Evolutionary conservation across 30 jellyfish, hydroid and myxozoan species (phyloP).

Genomic region (Aurelia aurita): DNA sequence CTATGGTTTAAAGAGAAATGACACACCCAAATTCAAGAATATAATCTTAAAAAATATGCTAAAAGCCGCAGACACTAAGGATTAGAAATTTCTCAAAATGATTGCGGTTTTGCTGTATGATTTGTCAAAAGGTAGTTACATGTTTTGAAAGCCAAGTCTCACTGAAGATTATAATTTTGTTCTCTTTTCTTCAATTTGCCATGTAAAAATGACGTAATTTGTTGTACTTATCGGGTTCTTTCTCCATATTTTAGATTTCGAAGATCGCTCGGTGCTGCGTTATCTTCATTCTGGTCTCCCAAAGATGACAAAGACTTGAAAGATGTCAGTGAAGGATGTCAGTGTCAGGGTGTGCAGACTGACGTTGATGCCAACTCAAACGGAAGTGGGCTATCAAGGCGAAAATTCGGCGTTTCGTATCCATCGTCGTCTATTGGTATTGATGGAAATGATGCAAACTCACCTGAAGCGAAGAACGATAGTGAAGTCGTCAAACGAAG

Average conservation of each 20-base stretch:
- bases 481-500: slow-evolving; percentile 49
- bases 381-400: slow-evolving; percentile 24
- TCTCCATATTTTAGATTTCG: slow-evolving; percentile 59
- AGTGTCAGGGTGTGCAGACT: background rate
- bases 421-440: slow-evolving; percentile 12
- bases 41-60: too few species aligned
- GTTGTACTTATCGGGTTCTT: too few species aligned
- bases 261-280: slow-evolving; percentile 95
- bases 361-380: slow-evolving; percentile 23
- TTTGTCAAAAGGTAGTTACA: too few species aligned
- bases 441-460: slow-evolving; percentile 3
- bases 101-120: too few species aligned
- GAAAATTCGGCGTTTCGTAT: slow-evolving; percentile 71
- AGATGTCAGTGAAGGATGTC: background rate
- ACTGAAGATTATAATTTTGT: too few species aligned
- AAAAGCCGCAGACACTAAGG: too few species aligned
- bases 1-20: too few species aligned
- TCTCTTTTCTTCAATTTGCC: too few species aligned
- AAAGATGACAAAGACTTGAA: slow-evolving; percentile 70
- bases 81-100: too few species aligned
- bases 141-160: too few species aligned
- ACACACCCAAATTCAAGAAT: too few species aligned
- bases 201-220: too few species aligned
- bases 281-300: slow-evolving; percentile 87
- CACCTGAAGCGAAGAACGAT: slow-evolving; percentile 25